Base-by-base conservation (phyloP, 2,797 vertebrate species). In the Lacerta agilis region DNA sequence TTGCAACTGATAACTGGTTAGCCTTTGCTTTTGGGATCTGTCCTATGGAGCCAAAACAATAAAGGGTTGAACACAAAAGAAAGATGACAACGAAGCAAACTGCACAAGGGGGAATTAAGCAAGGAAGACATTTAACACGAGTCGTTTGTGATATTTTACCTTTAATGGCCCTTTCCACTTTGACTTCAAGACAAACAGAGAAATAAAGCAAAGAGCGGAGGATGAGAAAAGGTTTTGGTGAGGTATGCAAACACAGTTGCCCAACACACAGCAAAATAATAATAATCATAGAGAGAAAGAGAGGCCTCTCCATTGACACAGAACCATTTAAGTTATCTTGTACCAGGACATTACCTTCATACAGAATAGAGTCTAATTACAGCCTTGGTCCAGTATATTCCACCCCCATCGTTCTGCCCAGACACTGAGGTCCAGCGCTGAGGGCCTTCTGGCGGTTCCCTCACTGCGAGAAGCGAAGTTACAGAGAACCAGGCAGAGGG, bases 121-220 rank as follows among this genome's bases (percentile, higher is more conserved):
- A 76, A 86, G 66, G 83, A 92, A 81, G 20, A 49, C 88, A 96
- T 93, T 91, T 95, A 91, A 96, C 95, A 93, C 18, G 93, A 95
- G 4, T 45, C 93, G 95, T 92, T 93, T 90, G 92, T 69, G 64
- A 87, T 33, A 84, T 86, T 92, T 98, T 98, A 98, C 98, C 97
- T 98, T 98, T 97, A 94, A 97, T 91, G 96, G 97, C 96, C 97
- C 97, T 97, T 95, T 97, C 97, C 97, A 97, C 97, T 97, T 97
- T 97, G 96, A 98, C 97, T 98, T 98, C 87, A 97, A 95, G 95
- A 94, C 83, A 93, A 97, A 96, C 94, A 96, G 75, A 82, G 94
- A 96, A 89, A 92, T 93, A 95, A 95, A 94, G 91, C 91, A 93
- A 97, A 76, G 86, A 91, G 94, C 66, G 18, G 85, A 1, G 79